Evolutionary conservation across 1,140 invertebrate genomes (phyloP).

Genomic region (Tachypleus tridentatus): DNA sequence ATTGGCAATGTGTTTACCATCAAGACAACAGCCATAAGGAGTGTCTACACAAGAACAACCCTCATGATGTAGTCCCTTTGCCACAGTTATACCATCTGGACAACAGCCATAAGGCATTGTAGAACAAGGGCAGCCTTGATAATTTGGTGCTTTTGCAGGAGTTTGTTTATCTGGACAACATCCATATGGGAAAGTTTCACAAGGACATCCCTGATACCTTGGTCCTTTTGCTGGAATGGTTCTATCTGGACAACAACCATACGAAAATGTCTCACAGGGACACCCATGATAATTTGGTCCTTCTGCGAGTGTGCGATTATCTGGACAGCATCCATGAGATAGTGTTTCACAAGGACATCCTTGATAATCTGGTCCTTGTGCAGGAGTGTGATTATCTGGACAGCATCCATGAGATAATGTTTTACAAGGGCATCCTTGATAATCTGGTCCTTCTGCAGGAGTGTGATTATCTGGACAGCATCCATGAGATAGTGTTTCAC

Average conservation of each 20-base stretch:
- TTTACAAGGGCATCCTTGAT: constrained; percentile 35
- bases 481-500: constrained; percentile 20
- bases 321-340: constrained; percentile 36
- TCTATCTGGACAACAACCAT: constrained; percentile 75
- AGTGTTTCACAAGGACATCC: constrained; percentile 76
- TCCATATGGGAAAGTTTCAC: constrained; percentile 42
- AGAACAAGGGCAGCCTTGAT: constrained; percentile 59
- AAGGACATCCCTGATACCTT: constrained; percentile 38
- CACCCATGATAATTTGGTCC: constrained; percentile 41
- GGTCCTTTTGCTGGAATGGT: constrained; percentile 47
- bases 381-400: constrained; percentile 53
- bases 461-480: constrained; percentile 83
- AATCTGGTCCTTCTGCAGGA: constrained; percentile 59
- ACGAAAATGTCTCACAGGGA: constrained; percentile 47
- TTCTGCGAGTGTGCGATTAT: constrained; percentile 33
- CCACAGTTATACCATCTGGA: constrained; percentile 52
- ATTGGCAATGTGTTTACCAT: constrained; percentile 68
- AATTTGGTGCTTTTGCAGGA: constrained; percentile 49
- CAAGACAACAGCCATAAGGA: constrained; percentile 67
- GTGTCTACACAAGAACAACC: constrained; percentile 46
- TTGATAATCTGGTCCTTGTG: constrained; percentile 46
- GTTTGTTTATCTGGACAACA: constrained; percentile 71
- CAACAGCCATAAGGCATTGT: constrained; percentile 70
- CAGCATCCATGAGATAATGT: constrained; percentile 60
- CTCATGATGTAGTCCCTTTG: constrained; percentile 48